These are phyloP conservation scores for Camponotus pennsylvanicus DNA, from an alignment of 1,140 invertebrate species.

Conservation along the genomic window DNA sequence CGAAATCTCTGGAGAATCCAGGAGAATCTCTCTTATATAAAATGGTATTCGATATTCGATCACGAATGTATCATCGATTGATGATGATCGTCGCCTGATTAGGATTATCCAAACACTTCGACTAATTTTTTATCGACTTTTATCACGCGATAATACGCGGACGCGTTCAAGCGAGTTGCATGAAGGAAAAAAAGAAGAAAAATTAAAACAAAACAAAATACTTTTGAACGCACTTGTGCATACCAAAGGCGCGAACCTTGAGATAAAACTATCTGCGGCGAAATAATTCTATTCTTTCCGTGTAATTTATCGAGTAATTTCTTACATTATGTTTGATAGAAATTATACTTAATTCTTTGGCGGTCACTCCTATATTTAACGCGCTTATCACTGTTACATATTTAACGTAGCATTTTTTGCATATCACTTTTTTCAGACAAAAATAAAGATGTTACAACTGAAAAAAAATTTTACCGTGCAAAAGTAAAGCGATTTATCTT, in stretches of 20 bases:
- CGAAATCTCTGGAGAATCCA: neutral
- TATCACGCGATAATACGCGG: neutral
- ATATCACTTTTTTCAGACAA: neutral
- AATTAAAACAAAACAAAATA: neutral
- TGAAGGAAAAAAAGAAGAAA: neutral
- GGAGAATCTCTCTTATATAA: no score
- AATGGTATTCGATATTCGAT: no score
- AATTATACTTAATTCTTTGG: neutral
- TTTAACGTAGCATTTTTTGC: neutral
- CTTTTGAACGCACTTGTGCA: neutral
- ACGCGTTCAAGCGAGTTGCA: neutral
- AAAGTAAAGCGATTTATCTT: neutral
- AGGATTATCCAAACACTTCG: neutral
- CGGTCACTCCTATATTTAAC: neutral
- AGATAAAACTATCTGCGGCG: neutral
- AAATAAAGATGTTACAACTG: neutral
- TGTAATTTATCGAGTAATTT: neutral
- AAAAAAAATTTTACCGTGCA: neutral
- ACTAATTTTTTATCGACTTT: constrained; percentile 3
- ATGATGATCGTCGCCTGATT: neutral
- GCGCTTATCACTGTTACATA: neutral
- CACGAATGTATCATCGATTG: neutral
- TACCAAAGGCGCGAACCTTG: neutral
- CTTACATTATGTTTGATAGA: neutral
- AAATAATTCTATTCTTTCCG: no score